A percentile compares a stretch with the other conserved stretches of the same genome.
Evolutionary conservation across 1,140 invertebrate species (phyloP).

Genomic region (Apocrypta bakeri): DNA sequence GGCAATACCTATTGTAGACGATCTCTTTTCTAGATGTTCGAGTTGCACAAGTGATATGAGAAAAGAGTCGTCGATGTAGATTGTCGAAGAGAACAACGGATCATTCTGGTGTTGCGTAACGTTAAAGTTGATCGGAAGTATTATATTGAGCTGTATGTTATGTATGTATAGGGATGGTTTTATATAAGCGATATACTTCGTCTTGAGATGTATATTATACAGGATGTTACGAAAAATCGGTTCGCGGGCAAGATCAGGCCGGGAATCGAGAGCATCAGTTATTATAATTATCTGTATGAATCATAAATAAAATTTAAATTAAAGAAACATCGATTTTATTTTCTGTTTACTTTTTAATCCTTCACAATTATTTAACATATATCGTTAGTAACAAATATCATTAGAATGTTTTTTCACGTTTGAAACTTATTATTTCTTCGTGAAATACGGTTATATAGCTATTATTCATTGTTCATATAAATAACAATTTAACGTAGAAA

Average conservation of each 20-base stretch:
- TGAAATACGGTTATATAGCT: no score
- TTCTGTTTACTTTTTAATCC: not conserved
- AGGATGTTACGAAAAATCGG: constrained; percentile 25
- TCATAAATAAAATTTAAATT: constrained; percentile 50
- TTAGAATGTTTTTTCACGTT: no score
- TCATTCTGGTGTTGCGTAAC: constrained; percentile 46
- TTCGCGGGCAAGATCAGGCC: not conserved
- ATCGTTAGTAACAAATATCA: no score
- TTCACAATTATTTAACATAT: not conserved
- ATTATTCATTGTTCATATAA: no score
- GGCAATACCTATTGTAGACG: not conserved
- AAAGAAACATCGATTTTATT: not conserved
- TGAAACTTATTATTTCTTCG: no score
- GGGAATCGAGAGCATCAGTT: constrained; percentile 30
- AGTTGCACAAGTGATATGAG: not conserved
- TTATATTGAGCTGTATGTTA: constrained; percentile 68
- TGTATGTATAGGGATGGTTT: constrained; percentile 68
- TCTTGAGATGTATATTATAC: constrained; percentile 68
- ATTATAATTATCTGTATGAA: constrained; percentile 49
- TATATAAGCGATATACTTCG: constrained; percentile 63
- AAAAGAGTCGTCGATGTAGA: constrained; percentile 7
- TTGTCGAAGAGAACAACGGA: not conserved
- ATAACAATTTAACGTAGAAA: no score
- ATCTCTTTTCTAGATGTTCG: not conserved
- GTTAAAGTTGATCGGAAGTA: constrained; percentile 70